A percentile compares a stretch with the other conserved stretches of the same genome.
phyloP scores from a whole-genome alignment of 2,797 vertebrate species.

The Pempheris klunzingeri region DNA sequence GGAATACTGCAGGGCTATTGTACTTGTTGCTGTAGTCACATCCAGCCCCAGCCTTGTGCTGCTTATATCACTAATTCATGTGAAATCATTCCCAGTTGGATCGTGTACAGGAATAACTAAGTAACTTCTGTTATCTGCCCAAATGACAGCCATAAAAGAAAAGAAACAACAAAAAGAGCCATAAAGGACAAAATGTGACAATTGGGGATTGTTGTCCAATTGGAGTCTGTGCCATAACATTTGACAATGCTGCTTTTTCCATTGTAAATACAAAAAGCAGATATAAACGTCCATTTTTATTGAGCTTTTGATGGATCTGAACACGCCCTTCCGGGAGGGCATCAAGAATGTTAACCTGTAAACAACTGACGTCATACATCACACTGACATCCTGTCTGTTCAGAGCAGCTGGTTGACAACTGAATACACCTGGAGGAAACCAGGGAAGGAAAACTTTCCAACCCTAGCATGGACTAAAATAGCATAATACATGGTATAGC shows the following conservation, averaged over 20 bases:
- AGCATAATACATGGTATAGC: slow-evolving; percentile 70
- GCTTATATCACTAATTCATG: not conserved
- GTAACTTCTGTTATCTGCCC: not conserved
- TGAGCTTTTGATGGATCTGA: slow-evolving; percentile 4
- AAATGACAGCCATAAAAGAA: not conserved
- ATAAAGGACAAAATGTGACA: slow-evolving; percentile 16
- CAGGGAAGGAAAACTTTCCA: slow-evolving; percentile 51
- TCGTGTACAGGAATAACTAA: not conserved
- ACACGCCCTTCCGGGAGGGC: not conserved
- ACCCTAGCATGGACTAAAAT: slow-evolving; percentile 73
- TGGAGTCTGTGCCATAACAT: slow-evolving; percentile 3
- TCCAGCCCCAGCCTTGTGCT: not conserved
- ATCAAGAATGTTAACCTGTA: not conserved
- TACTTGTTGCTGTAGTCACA: not conserved
- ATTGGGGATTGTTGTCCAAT: not conserved
- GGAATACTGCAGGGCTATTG: not conserved
- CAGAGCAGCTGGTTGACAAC: slow-evolving; percentile 26
- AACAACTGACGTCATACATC: slow-evolving; percentile 14
- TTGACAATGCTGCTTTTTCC: not conserved
- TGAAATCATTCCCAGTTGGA: not conserved
- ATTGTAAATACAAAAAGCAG: not conserved
- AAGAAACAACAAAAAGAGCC: slow-evolving; percentile 2
- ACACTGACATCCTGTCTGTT: not conserved
- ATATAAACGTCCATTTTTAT: not conserved
- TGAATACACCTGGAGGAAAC: slow-evolving; percentile 19